Evolutionary conservation across 1,140 invertebrate species (phyloP), one percentile per base, ranked within the genome.

Genomic region (Cylas formicarius): DNA sequence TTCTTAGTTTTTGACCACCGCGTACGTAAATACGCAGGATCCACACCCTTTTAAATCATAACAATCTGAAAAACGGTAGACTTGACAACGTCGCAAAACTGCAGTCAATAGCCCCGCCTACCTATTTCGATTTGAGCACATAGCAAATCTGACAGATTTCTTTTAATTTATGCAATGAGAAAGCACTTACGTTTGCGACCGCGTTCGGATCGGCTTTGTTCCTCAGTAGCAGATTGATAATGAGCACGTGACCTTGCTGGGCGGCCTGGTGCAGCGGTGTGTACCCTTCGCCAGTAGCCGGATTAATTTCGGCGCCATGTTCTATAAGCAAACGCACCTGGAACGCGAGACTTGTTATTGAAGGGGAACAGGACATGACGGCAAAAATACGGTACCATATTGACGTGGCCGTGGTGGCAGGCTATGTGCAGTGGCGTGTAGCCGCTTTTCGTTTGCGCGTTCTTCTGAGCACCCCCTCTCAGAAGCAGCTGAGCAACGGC

Each of bases 351-450:
- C 23, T 14, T 7, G n/a, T 9, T 10, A 23, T 22, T 23, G n/a
- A n/a, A n/a, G n/a, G n/a, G n/a, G n/a, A n/a, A n/a, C n/a, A n/a
- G n/a, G n/a, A n/a, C n/a, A n/a, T 3, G 19, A 37, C 3, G n/a
- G 2, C 2, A 11, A 1, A 10, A 22, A 97, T 23, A 4, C 23
- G 13, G 19, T 41, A 48, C 90, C 80, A 98, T 96, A 55, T 91
- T 92, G 19, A 87, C 77, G 68, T 97, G 93, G 0, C 94, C 95
- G 71, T 97, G 95, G 67, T 99, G 95, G 53, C 87, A 87, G 32
- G 96, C 95, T 22, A 97, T 89, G 68, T 97, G 93, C 13, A 98
- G 72, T 10, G 95, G 93, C 16, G 95, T 96, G 68, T 98, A 99
- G 1, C 94, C 95, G 55, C 91, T 86, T 67, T 91, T 89, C 1